Evolutionary conservation across 1,140 invertebrate species (phyloP).

Genomic region (Temnothorax longispinosus): DNA sequence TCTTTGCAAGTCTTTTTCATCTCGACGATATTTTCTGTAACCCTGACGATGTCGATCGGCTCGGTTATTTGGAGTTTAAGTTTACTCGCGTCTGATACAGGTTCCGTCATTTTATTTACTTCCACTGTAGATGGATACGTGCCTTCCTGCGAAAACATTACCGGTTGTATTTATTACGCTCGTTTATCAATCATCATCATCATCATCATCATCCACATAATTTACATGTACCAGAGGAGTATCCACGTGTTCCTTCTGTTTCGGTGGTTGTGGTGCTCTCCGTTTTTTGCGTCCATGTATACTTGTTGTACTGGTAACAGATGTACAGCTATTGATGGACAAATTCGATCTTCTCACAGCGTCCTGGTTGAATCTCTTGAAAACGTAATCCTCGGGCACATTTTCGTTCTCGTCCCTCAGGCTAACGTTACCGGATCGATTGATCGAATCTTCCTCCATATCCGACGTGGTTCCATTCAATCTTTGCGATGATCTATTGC

Average conservation of each 20-base stretch:
- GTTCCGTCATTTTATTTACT: conserved; percentile 57
- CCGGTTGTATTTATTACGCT: conserved; percentile 2
- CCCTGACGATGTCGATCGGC: conserved; percentile 68
- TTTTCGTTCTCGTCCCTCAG: conserved; percentile 81
- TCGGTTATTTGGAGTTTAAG: conserved; percentile 74
- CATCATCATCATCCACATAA: neutral
- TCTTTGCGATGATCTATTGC: conserved; percentile 79
- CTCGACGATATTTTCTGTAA: conserved; percentile 75
- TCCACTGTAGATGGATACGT: neutral
- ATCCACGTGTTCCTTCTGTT: conserved; percentile 72
- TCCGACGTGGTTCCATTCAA: conserved; percentile 57
- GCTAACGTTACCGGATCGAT: conserved; percentile 58
- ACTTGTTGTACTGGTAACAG: conserved; percentile 79
- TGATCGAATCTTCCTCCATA: conserved; percentile 67
- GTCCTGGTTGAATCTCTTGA: conserved; percentile 81
- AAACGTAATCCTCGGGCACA: conserved; percentile 79
- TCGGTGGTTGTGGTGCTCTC: conserved; percentile 80
- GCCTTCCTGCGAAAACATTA: conserved; percentile 66
- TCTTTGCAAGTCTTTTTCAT: conserved; percentile 69
- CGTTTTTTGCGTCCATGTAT: conserved; percentile 81
- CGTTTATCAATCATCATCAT: neutral
- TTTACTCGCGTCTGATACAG: conserved; percentile 42
- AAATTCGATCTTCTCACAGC: conserved; percentile 82
- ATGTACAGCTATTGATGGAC: conserved; percentile 83
- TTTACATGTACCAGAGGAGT: conserved; percentile 65